Base-by-base conservation (phyloP, 2,113 vertebrate species). In the Emydocephalus ijimae region DNA sequence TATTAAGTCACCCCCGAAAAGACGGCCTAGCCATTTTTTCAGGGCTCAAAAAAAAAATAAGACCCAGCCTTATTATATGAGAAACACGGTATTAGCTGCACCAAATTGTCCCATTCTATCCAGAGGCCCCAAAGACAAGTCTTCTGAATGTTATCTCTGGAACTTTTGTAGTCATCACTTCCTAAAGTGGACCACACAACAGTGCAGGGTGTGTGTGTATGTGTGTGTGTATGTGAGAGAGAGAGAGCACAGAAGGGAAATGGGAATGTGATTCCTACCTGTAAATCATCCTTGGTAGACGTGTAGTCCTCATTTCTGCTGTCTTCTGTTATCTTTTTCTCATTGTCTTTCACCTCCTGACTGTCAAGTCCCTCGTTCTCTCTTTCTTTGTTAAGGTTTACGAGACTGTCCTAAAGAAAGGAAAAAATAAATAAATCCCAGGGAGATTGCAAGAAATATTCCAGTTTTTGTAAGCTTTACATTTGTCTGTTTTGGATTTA, bases 341-440 rank as follows among this genome's bases (percentile, higher is more conserved):
- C 11, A 1, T 0, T 10, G 12, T 24, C 21, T 3, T 5, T 59
- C 26, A 23, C n/a, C 21, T 93, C 81, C 45, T 43, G 21, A 3
- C 21, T n/a, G 2, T 43, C 1, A 5, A 1, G 4, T 34, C 59
- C 50, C n/a, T 7, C 5, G 0, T 45, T 10, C 5, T 48, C 9
- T 4, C 10, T 48, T 14, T 81, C 87, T 45, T 56, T 89, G 23
- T n/a, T 85, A 48, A 89, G 91, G 8, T 50, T 43, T 8, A 21
- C 3, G 18, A 29, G 26, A 29, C 6, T 4, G 5, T 26, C 88
- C 92, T 92, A 34, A 85, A n/a, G 21, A 85, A 57, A 20, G 6
- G 48, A 50, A 18, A 56, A 34, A 54, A 87, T 52, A 43, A 88
- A n/a, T 34, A 56, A 29, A 55, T 6, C 6, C 8, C 29, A 55